Percentiles rank a stretch among this genome's conserved stretches.
phyloP scores from a whole-genome alignment of 2,113 vertebrate genomes.

The Protobothrops mucrosquamatus region DNA sequence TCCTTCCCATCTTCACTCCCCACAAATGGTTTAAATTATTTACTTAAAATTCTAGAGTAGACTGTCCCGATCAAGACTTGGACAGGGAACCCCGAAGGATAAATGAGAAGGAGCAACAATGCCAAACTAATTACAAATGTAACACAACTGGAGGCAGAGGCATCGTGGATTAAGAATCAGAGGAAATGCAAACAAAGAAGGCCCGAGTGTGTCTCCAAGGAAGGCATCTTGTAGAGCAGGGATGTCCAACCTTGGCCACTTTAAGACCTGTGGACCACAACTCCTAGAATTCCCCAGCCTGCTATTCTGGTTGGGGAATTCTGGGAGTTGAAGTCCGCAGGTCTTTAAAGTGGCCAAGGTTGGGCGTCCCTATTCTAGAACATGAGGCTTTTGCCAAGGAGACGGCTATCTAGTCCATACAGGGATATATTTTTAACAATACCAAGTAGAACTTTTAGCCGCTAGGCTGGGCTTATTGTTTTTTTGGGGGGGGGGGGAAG shows the following conservation, averaged over 20 bases:
- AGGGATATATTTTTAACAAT: background rate
- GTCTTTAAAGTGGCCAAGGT: background rate
- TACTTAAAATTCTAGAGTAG: background rate
- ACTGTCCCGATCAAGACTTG: background rate
- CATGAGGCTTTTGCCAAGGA: background rate
- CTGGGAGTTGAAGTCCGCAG: background rate
- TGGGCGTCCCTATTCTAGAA: background rate
- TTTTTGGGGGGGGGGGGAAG: too few relatives aligned
- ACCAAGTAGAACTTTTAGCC: background rate
- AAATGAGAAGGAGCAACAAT: background rate
- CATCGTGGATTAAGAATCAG: background rate
- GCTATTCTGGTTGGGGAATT: background rate
- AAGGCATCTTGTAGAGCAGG: background rate
- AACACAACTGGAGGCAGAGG: background rate
- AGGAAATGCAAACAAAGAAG: background rate
- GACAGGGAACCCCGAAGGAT: background rate
- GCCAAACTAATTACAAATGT: background rate
- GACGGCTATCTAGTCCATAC: background rate
- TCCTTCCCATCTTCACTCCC: background rate
- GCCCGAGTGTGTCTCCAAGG: background rate
- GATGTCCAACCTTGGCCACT: background rate
- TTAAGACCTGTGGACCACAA: background rate
- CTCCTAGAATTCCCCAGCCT: background rate
- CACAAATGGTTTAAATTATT: background rate
- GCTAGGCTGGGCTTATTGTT: background rate